These are phyloP conservation scores for Hemichromis elongatus DNA, from an alignment of 2,113 vertebrate species.

Conservation along the genomic window DNA sequence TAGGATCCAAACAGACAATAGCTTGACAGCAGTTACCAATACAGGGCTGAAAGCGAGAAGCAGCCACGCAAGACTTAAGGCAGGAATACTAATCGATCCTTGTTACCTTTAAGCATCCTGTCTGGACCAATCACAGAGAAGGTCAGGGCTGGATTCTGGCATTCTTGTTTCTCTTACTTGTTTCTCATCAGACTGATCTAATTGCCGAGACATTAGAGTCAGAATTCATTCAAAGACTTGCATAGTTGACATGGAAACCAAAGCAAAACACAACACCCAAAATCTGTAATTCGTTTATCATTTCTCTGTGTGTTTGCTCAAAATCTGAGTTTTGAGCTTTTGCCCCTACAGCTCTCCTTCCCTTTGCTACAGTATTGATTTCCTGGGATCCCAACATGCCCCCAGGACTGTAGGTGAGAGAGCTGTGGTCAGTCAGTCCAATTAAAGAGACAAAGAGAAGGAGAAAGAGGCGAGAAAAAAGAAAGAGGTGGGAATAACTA, in stretches of 20 bases:
- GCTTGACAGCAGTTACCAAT: conserved; percentile 27
- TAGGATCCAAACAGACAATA: conserved; percentile 43
- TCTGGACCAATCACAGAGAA: conserved; percentile 56
- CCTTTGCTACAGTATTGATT: conserved; percentile 49
- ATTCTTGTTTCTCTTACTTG: not conserved
- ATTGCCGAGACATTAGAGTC: conserved; percentile 49
- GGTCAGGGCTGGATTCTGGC: conserved; percentile 53
- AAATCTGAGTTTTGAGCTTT: not conserved
- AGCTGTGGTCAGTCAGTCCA: conserved; percentile 47
- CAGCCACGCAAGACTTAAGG: not conserved
- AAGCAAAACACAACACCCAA: not conserved
- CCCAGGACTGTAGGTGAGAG: conserved; percentile 42
- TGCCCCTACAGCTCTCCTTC: not conserved
- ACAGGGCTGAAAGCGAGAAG: not conserved
- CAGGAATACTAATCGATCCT: conserved; percentile 62
- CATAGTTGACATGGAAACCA: not conserved
- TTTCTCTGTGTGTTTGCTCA: not conserved
- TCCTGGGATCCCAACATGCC: conserved; percentile 24
- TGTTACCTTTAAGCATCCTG: conserved; percentile 52
- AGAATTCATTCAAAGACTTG: conserved; percentile 4
- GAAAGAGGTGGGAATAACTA: conserved; percentile 26
- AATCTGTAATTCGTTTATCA: not conserved
- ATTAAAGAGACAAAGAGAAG: conserved; percentile 56
- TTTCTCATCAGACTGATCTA: conserved; percentile 39
- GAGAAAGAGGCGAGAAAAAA: not conserved